Base-by-base conservation (phyloP, 92 coral and sea anemone species). In the Phymanthus crucifer region DNA sequence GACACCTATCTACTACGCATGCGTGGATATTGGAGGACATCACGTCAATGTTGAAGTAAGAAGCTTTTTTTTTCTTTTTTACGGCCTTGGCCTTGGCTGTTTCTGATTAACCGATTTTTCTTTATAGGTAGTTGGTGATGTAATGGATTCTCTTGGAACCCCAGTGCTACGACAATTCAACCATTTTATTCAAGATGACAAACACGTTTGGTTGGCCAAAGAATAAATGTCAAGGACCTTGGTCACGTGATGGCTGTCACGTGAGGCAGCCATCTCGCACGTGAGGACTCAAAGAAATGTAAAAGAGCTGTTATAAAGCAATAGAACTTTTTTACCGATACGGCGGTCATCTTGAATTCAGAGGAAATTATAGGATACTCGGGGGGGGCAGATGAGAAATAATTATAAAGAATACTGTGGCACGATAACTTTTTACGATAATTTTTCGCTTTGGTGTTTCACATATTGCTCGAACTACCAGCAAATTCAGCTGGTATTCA, bases 151-250 rank as follows among this genome's bases (percentile, higher is more conserved):
- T 3, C 70, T 92, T 68, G 97, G 97, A 2, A 86, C 91, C 19
- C 76, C 92, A 1, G 97, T 92, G 56, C 29, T 92, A 33, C 74
- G 76, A 31, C 87, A 92, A n/a, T 91, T 91, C 37, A 80, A 82
- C 21, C 95, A 91, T 47, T 79, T 40, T 46, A 91, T 91, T 50
- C 83, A 83, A 40, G 88, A 35, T 26, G 80, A 84, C 14, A 82
- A 76, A 46, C 95, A 91, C 45, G 36, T 79, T 66, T 91, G 87
- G 78, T 56, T 79, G 12, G 47, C 77, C 14, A 79, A 77, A 65
- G 70, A 38, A n/a, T 40, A 12, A 18, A 29, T 61, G 7, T 54
- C 64, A 61, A 5, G 34, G 27, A 9, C 11, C 66, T n/a, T 32
- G 66, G 32, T 27, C 68, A 61, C 64, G 64, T 54, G 64, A 54